Evolutionary conservation across 2,888 invertebrate genomes (phyloP), one percentile per base, ranked within the genome.

Genomic region (Polydrusus cervinus): DNA sequence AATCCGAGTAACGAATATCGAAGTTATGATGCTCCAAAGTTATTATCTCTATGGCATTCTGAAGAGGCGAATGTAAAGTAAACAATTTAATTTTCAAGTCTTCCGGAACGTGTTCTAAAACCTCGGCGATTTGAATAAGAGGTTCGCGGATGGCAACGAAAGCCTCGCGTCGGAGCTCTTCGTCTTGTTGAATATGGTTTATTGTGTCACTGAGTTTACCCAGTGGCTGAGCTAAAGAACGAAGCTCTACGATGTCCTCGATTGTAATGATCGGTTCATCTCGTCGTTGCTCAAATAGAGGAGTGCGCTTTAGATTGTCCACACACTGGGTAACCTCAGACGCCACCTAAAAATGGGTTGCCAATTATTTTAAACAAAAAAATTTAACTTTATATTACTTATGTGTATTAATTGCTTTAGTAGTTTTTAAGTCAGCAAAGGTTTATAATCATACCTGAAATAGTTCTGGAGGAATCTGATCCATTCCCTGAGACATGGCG

Each of bases 11-110:
- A 68, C 77, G 80, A 49, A 86, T 85, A 73, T 86, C 85, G 47
- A 80, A 78, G 75, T 85, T 86, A 61, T 78, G 81, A 68, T 82
- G 81, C 78, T 86, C 86, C 34, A 86, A 79, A 10, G 80, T 80
- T 38, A 85, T 78, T 14, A 87, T 84, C 79, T 87, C 87, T 18
- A 86, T 81, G 10, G 85, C 82, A 71, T 85, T 85, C 34, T 81
- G 80, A 14, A 87, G 57, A 1, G 85, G 80, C 65, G 83, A 82
- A 47, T 83, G 80, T 40, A 85, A 67, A 20, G 80, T 74, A 6
- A 80, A 78, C 1, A 84, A 64, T 67, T 77, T 78, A 5, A 80
- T 80, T 74, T 81, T 82, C 57, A 84, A 67, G 3, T 80, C 81
- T 69, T 83, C 80, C n/a, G 83, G 81, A 5, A 84, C 75, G 8